A percentile compares a stretch with the other conserved stretches of the same genome.
phyloP scores from a whole-genome alignment of 2,797 vertebrate genomes.

The Pseudopleuronectes americanus region DNA sequence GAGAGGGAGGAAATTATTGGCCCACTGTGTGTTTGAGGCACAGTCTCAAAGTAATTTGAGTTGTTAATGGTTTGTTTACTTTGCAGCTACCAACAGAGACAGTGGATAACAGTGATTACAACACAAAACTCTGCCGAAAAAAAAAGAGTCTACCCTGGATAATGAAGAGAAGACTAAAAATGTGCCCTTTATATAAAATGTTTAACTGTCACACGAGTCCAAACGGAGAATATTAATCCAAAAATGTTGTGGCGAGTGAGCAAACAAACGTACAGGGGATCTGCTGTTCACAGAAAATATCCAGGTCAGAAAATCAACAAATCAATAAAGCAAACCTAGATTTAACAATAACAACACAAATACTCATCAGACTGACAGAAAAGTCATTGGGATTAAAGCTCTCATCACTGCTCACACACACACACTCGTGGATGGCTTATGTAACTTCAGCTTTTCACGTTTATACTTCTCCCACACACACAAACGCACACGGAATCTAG shows the following conservation, averaged over 20 bases:
- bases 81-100: conserved; percentile 28
- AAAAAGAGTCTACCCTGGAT: conserved; percentile 13
- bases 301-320: conserved; percentile 37
- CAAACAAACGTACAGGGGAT: conserved; percentile 34
- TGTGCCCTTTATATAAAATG: neutral
- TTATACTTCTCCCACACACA: conserved; percentile 39
- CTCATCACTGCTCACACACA: conserved; percentile 20
- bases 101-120: conserved; percentile 12
- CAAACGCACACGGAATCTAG: conserved; percentile 42
- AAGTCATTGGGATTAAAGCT: conserved; percentile 45
- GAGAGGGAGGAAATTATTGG: conserved; percentile 28
- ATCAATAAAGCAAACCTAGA: conserved; percentile 65
- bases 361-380: conserved; percentile 28
- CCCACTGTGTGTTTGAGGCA: conserved; percentile 5
- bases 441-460: conserved; percentile 63
- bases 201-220: conserved; percentile 9
- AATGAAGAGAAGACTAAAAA: conserved; percentile 16
- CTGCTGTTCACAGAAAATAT: conserved; percentile 50
- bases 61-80: conserved; percentile 57
- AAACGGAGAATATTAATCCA: conserved; percentile 2
- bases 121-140: conserved; percentile 2
- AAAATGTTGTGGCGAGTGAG: conserved; percentile 15
- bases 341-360: conserved; percentile 24
- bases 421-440: conserved; percentile 61
- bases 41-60: conserved; percentile 41